Evolutionary conservation across 2,797 vertebrate genomes (phyloP).

Genomic region (Eospalax fontanierii): DNA sequence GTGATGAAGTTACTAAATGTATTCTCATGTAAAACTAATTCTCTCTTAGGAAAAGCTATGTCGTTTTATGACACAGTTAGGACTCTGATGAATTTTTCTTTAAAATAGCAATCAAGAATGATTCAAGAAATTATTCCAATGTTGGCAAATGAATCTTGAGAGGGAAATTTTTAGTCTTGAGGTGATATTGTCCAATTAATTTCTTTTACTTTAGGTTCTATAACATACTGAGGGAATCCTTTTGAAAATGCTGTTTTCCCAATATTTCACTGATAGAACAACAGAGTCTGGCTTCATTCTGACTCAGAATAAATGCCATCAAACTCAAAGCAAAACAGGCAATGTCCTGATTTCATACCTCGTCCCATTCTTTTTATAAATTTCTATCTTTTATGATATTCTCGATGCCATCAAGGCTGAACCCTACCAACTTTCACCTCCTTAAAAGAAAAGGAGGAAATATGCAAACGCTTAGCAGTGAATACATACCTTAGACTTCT

Average conservation of each 20-base stretch:
- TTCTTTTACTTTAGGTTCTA: constrained; percentile 53
- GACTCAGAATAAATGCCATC: constrained; percentile 20
- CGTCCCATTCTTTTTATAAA: constrained; percentile 14
- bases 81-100: neutral
- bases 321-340: constrained; percentile 8
- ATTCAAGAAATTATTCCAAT: constrained; percentile 29
- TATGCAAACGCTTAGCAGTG: constrained; percentile 10
- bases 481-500: neutral
- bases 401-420: neutral
- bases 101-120: constrained; percentile 31
- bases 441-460: constrained; percentile 31
- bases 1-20: constrained; percentile 25
- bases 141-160: constrained; percentile 14
- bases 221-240: neutral
- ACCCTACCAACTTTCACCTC: neutral
- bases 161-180: constrained; percentile 27
- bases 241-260: neutral
- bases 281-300: neutral
- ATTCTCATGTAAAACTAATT: constrained; percentile 33
- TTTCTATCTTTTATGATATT: neutral
- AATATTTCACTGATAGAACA: constrained; percentile 28
- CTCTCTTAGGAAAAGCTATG: neutral
- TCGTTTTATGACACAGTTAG: neutral
- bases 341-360: constrained; percentile 28
- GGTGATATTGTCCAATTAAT: neutral